A percentile compares a stretch with the other conserved stretches of the same genome.
phyloP scores from a whole-genome alignment of 2,888 invertebrate species.

The Laothoe populi region DNA sequence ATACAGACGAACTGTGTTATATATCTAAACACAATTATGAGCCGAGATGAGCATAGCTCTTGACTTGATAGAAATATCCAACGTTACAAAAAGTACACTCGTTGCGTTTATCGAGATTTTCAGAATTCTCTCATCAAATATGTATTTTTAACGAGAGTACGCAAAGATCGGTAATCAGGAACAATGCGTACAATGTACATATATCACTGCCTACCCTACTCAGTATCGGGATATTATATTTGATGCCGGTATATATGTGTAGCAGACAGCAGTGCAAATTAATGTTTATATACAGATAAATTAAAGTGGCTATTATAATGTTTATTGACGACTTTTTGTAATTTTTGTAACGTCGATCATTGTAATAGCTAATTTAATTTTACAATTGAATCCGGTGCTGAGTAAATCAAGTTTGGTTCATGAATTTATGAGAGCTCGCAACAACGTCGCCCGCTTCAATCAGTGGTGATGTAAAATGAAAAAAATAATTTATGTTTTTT shows the following conservation, averaged over 20 bases:
- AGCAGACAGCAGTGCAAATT: constrained; percentile 26
- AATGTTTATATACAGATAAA: background rate
- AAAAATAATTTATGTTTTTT: constrained; percentile 77
- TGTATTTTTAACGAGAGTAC: constrained; percentile 7
- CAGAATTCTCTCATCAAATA: background rate
- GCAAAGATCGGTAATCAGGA: constrained; percentile 2
- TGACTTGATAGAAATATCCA: too few species aligned
- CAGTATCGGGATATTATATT: constrained; percentile 10
- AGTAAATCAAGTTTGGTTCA: constrained; percentile 1
- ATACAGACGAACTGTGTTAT: too few species aligned
- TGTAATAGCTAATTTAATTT: constrained; percentile 1
- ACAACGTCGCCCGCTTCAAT: constrained; percentile 54
- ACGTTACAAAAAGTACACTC: too few species aligned
- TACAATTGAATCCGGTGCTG: constrained; percentile 7
- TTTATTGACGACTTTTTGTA: constrained; percentile 8
- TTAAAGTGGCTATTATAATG: constrained; percentile 6
- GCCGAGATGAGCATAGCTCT: too few species aligned
- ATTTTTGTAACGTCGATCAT: constrained; percentile 14
- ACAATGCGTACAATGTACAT: constrained; percentile 8
- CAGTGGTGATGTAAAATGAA: constrained; percentile 71
- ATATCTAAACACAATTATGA: too few species aligned
- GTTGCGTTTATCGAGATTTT: too few species aligned
- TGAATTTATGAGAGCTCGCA: constrained; percentile 46
- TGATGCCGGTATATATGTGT: constrained; percentile 13
- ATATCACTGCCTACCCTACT: constrained; percentile 20